Percentiles rank a stretch among this genome's conserved stretches.
phyloP scores from a whole-genome alignment of 2,888 invertebrate genomes.

The Fabriciana adippe region DNA sequence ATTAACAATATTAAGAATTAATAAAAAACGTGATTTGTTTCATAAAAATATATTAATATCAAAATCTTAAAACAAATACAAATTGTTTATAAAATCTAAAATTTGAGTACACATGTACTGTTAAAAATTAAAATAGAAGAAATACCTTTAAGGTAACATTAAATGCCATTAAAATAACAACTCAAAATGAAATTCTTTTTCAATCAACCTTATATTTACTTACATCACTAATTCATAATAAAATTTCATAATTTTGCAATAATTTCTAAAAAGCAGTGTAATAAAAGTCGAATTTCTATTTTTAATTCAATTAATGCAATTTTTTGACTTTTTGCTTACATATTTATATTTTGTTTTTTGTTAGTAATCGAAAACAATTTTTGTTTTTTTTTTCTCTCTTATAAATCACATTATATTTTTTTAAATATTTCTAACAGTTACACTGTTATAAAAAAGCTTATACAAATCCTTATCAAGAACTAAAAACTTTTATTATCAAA shows the following conservation, averaged over 20 bases:
- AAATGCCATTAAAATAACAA: constrained; percentile 1
- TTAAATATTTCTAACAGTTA: too few species aligned
- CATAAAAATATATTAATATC: constrained; percentile 13
- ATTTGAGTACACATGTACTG: constrained; percentile 8
- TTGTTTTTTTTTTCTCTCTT: too few species aligned
- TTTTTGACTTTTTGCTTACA: too few species aligned
- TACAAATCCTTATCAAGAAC: too few species aligned
- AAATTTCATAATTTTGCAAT: constrained; percentile 1
- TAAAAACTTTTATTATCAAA: too few species aligned
- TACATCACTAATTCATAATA: constrained; percentile 2
- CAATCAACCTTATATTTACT: constrained; percentile 8
- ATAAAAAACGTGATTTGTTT: not conserved
- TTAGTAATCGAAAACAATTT: too few species aligned
- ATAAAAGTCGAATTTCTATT: not conserved
- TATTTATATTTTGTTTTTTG: too few species aligned
- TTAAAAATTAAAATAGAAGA: constrained; percentile 6
- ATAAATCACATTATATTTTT: too few species aligned
- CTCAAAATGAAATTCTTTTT: not conserved
- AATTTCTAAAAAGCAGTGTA: too few species aligned
- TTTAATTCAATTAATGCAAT: too few species aligned
- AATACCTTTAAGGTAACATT: constrained; percentile 3
- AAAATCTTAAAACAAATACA: constrained; percentile 12
- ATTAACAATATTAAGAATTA: too few species aligned
- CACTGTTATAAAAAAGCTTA: too few species aligned
- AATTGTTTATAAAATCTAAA: not conserved